phyloP scores from a whole-genome alignment of 2,888 invertebrate species.

The Lithosia quadra region DNA sequence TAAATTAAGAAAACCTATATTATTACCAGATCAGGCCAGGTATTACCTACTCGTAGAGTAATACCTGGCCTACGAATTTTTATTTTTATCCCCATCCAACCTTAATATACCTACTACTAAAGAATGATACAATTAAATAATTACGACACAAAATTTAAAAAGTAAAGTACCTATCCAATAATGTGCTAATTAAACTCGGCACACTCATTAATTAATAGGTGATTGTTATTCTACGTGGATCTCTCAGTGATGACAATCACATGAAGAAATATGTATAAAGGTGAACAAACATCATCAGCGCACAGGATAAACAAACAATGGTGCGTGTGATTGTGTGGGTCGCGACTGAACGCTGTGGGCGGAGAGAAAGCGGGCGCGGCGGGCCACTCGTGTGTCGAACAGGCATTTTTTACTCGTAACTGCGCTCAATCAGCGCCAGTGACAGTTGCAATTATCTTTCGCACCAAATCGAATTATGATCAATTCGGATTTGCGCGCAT shows the following conservation, averaged over 20 bases:
- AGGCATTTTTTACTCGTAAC: constrained; percentile 75
- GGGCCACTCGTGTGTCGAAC: constrained; percentile 46
- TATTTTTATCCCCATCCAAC: neutral
- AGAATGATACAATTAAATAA: neutral
- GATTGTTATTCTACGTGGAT: constrained; percentile 44
- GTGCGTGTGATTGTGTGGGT: constrained; percentile 79
- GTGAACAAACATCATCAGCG: constrained; percentile 82
- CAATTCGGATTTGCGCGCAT: constrained; percentile 87
- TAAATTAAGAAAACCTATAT: too few relatives aligned
- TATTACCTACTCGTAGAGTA: too few relatives aligned
- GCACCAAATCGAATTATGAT: constrained; percentile 86
- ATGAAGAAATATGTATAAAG: constrained; percentile 70
- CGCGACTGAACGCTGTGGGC: constrained; percentile 47
- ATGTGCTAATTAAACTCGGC: constrained; percentile 25
- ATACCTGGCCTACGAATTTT: too few relatives aligned
- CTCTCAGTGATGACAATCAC: constrained; percentile 43
- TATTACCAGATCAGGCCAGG: too few relatives aligned
- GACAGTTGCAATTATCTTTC: constrained; percentile 87
- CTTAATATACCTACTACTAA: neutral
- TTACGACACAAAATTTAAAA: neutral
- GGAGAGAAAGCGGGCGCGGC: constrained; percentile 54
- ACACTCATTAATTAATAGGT: constrained; percentile 24
- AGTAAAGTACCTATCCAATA: neutral
- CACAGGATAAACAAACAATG: constrained; percentile 75
- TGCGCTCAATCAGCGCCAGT: constrained; percentile 84